Percentiles rank a stretch among this genome's conserved stretches.
Conservation (phyloP, 2,113 vertebrate species). For the Suncus etruscus region DNA sequence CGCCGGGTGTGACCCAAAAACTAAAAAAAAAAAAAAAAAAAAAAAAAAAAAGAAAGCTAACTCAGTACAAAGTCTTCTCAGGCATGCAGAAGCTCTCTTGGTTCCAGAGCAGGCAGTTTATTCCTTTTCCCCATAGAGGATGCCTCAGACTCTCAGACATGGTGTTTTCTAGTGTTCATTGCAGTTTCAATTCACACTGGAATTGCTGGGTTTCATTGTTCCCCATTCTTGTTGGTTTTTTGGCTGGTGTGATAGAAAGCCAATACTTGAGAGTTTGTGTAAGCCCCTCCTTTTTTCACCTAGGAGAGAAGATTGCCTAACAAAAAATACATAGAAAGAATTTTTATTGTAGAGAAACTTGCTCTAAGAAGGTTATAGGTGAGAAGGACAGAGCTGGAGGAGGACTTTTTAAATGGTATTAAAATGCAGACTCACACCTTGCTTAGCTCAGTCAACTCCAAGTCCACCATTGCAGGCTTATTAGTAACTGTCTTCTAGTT, state of each 20-base stretch:
- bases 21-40: too few species aligned
- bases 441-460: not conserved
- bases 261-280: slow-evolving; percentile 57
- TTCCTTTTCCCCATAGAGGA: not conserved
- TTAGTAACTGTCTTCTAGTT: not conserved
- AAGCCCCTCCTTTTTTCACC: not conserved
- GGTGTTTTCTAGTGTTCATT: slow-evolving; percentile 10
- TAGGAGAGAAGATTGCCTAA: slow-evolving; percentile 67
- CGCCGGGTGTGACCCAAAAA: too few species aligned
- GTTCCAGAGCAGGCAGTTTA: not conserved
- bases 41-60: not conserved
- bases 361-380: slow-evolving; percentile 74
- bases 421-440: slow-evolving; percentile 24
- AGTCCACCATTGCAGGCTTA: not conserved
- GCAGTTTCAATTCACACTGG: not conserved
- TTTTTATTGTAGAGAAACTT: slow-evolving; percentile 14
- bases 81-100: rapidly evolving
- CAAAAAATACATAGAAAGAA: slow-evolving; percentile 52
- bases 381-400: slow-evolving; percentile 40
- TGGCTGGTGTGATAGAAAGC: slow-evolving; percentile 47
- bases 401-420: slow-evolving; percentile 37
- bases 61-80: not conserved
- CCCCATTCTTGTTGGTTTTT: slow-evolving; percentile 67
- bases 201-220: slow-evolving; percentile 7
- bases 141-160: not conserved